Evolutionary conservation across 2,113 vertebrate species (phyloP).

Genomic region (Sprattus sprattus): DNA sequence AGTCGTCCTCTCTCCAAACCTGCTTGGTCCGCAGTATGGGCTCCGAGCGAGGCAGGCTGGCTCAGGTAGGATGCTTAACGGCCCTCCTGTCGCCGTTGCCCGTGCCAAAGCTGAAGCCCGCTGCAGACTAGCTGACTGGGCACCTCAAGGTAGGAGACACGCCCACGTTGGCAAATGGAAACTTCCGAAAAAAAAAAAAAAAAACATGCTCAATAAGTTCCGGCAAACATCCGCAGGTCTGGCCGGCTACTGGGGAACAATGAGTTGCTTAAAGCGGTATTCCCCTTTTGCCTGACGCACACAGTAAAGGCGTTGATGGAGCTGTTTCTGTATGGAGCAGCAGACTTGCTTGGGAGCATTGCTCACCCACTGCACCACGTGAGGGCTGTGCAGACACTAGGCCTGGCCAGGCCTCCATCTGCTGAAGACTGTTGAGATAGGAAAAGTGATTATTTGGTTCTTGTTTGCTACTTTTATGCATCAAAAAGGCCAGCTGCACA

Average conservation of each 20-base stretch:
- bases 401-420: background rate
- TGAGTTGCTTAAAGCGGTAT: background rate
- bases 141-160: background rate
- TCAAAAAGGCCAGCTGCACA: background rate
- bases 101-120: background rate
- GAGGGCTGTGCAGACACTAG: background rate
- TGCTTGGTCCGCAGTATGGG: slow-evolving; percentile 4
- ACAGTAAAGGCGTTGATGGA: background rate
- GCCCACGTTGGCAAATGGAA: background rate
- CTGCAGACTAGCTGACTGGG: slow-evolving; percentile 14
- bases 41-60: background rate
- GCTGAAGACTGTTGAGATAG: background rate
- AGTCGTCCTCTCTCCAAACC: background rate
- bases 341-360: background rate
- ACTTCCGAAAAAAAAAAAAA: background rate
- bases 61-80: slow-evolving; percentile 2
- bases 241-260: background rate
- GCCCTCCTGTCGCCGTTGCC: background rate
- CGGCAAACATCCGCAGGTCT: background rate
- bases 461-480: background rate
- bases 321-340: background rate
- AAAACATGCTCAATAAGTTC: background rate
- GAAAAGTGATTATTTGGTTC: background rate
- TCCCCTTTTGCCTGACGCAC: background rate
- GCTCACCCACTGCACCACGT: background rate